A percentile compares a stretch with the other conserved stretches of the same genome.
These are phyloP conservation scores for Charina bottae DNA, from an alignment of 2,113 vertebrate species.

Conservation along the genomic window DNA sequence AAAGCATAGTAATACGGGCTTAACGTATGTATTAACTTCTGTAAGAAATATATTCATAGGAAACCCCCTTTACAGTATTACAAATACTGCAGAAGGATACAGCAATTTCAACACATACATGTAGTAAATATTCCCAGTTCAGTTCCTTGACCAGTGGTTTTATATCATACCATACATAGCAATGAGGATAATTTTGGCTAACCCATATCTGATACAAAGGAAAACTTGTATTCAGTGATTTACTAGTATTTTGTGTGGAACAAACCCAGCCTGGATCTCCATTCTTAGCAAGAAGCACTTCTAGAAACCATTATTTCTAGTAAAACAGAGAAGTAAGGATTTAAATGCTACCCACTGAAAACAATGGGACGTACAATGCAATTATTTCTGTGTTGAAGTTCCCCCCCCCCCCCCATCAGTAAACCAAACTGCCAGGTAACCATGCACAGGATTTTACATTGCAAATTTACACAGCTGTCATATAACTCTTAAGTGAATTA, in stretches of 20 bases:
- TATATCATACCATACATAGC: constrained; percentile 44
- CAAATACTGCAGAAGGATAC: constrained; percentile 67
- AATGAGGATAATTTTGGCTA: constrained; percentile 60
- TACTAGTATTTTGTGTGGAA: neutral
- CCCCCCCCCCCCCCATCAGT: neutral
- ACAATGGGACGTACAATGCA: neutral
- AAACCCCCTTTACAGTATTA: constrained; percentile 56
- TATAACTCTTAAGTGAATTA: neutral
- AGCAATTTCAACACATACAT: constrained; percentile 56
- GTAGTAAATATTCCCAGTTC: constrained; percentile 64
- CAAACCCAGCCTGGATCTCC: neutral
- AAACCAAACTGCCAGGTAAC: neutral
- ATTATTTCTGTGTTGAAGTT: neutral
- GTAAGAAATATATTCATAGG: constrained; percentile 52
- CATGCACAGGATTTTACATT: neutral
- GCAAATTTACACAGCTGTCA: neutral
- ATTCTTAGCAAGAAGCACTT: neutral
- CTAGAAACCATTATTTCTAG: neutral
- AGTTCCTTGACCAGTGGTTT: constrained; percentile 71
- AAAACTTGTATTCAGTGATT: neutral
- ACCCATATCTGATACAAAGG: neutral
- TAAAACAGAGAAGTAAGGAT: neutral
- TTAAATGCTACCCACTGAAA: neutral
- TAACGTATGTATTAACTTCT: constrained; percentile 37
- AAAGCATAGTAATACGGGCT: constrained; percentile 67